phyloP scores from a whole-genome alignment of 1,140 invertebrate genomes.

The Cyphomyrmex costatus region DNA sequence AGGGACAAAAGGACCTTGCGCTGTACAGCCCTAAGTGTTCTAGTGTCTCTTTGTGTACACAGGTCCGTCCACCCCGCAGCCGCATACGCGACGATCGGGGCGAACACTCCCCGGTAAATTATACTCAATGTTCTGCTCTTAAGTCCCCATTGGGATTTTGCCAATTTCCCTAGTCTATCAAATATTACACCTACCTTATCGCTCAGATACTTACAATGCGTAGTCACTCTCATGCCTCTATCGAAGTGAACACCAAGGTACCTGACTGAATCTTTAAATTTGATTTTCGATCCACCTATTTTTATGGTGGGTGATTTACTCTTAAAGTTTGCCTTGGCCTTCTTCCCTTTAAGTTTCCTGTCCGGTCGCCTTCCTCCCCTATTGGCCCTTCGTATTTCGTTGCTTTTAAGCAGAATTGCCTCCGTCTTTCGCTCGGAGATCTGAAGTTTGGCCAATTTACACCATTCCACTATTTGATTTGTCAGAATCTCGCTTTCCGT shows the following conservation, averaged over 20 bases:
- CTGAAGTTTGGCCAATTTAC: background rate
- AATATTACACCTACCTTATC: background rate
- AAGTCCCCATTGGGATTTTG: background rate
- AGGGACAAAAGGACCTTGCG: conserved; percentile 69
- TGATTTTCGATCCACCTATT: too few relatives aligned
- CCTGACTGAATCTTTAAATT: too few relatives aligned
- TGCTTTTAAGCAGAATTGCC: background rate
- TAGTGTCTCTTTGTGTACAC: conserved; percentile 13
- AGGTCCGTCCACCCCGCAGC: too few relatives aligned
- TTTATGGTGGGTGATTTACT: background rate
- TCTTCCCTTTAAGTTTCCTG: background rate
- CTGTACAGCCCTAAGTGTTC: conserved; percentile 53
- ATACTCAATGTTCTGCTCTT: background rate
- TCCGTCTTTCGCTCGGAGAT: background rate
- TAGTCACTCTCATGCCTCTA: too few relatives aligned
- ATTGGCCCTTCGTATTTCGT: background rate
- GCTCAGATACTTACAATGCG: background rate
- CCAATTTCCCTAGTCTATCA: background rate
- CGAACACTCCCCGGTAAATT: conserved; percentile 68
- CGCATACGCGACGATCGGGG: conserved; percentile 72
- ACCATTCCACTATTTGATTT: background rate
- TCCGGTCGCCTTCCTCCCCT: background rate
- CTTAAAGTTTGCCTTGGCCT: background rate
- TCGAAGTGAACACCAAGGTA: too few relatives aligned
- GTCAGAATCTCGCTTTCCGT: background rate